Percentiles rank a stretch among this genome's conserved stretches.
Evolutionary conservation across 2,113 vertebrate genomes (phyloP).

Genomic region (Numida meleagris): DNA sequence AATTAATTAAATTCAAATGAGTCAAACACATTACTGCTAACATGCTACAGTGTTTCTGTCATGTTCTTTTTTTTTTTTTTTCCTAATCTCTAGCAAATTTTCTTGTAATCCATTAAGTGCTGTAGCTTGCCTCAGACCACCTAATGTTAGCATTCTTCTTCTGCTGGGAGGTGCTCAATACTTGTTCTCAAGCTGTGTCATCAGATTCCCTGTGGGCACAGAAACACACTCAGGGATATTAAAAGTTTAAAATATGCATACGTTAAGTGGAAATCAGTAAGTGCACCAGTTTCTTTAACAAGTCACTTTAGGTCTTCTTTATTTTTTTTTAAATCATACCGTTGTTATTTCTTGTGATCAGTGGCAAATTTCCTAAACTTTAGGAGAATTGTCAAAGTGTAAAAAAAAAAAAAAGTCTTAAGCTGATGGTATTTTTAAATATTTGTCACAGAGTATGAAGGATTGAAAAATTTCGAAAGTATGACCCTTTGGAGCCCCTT

Average conservation of each 20-base stretch:
- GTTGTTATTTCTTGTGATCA: slow-evolving; percentile 45
- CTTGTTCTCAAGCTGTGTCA: neutral
- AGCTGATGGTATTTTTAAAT: slow-evolving; percentile 71
- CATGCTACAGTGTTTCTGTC: neutral
- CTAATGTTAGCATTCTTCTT: neutral
- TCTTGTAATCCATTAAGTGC: neutral
- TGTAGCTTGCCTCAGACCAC: neutral
- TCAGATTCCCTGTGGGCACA: neutral
- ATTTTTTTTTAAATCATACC: no score
- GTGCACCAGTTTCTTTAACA: neutral
- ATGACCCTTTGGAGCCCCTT: slow-evolving; percentile 66
- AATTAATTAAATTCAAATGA: neutral
- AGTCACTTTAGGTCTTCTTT: neutral
- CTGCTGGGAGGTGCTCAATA: neutral
- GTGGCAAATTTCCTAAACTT: slow-evolving; percentile 32
- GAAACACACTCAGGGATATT: neutral
- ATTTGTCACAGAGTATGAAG: slow-evolving; percentile 57
- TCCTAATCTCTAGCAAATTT: neutral
- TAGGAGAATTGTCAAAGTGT: neutral
- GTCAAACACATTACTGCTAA: neutral
- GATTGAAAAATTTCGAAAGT: slow-evolving; percentile 61
- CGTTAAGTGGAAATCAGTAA: neutral
- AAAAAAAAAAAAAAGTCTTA: neutral
- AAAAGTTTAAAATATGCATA: neutral
- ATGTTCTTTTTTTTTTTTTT: neutral